Evolutionary conservation across 2,888 invertebrate species (phyloP).

Genomic region (Phyto melanocephala): DNA sequence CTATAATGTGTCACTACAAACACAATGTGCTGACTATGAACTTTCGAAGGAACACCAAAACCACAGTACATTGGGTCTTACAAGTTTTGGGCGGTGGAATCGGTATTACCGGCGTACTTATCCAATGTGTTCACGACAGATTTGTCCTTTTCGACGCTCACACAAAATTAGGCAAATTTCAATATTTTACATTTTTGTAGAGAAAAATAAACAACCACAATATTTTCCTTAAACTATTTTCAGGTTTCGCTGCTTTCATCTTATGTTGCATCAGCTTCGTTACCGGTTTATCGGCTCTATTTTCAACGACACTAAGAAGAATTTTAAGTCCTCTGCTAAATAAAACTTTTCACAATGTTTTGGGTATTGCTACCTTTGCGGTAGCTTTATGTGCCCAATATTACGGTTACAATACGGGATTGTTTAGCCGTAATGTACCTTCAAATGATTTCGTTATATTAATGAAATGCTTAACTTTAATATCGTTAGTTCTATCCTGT

Average conservation of each 20-base stretch:
- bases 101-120: conserved; percentile 73
- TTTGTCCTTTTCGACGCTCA: conserved; percentile 70
- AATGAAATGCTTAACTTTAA: conserved; percentile 74
- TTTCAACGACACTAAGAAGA: conserved; percentile 69
- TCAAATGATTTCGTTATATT: conserved; percentile 69
- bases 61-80: conserved; percentile 76
- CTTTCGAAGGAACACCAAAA: conserved; percentile 73
- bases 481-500: conserved; percentile 71
- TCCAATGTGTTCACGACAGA: conserved; percentile 72
- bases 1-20: conserved; percentile 75
- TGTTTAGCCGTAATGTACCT: conserved; percentile 68
- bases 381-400: conserved; percentile 74
- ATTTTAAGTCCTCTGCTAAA: conserved; percentile 73
- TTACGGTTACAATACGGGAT: conserved; percentile 75
- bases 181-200: background rate
- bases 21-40: conserved; percentile 72
- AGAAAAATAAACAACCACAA: background rate
- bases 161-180: conserved; percentile 72
- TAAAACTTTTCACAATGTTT: conserved; percentile 74
- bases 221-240: background rate
- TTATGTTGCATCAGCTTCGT: conserved; percentile 73
- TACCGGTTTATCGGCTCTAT: conserved; percentile 73
- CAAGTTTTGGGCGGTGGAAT: conserved; percentile 73
- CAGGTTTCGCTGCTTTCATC: conserved; percentile 75
- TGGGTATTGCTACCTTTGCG: conserved; percentile 74